Evolutionary conservation across 2,888 invertebrate genomes (phyloP), one percentile per base, ranked within the genome.

Genomic region (Drosophila tripunctata): DNA sequence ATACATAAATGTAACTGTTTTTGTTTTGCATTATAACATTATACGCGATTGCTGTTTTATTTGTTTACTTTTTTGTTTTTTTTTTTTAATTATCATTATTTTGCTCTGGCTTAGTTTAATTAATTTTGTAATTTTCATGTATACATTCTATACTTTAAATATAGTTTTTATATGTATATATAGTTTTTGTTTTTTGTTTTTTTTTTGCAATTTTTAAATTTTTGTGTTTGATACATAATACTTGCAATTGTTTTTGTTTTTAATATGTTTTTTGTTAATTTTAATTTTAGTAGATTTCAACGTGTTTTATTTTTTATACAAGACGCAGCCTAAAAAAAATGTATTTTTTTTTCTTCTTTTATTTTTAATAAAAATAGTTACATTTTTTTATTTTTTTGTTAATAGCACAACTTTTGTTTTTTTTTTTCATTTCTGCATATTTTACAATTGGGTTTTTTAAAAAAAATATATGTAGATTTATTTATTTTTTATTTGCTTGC

Each of bases 1-100:
- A 58, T 71, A 74, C 67, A 74, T 74, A 75, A 71, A 60, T 64
- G 62, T 75, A 75, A 74, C 76, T 58, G 67, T 38, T 66, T 51
- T 24, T 41, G 17, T 14, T 43, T 36, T 38, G 65, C 60, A 12
- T 65, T 12, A 51, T 66, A 73, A 73, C 75, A 73, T 75, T 55
- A 55, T 66, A 45, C 52, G 52, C 70, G 48, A 57, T 61, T 71
- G 38, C 58, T 65, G 48, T 48, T 54, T 66, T 74, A 47, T 60
- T 19, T 45, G 68, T 48, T n/a, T n/a, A n/a, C n/a, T 27, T 27
- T 8, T 27, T 27, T 27, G 6, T 27, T 8, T 56, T 55, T 38
- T 15, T 19, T 22, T 15, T 48, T 12, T 51, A 69, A 69, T 69
- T 50, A 52, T 63, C 45, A 21, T 36, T 47, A 38, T 35, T 41